Base-by-base conservation (phyloP, 2,113 vertebrate genomes). In the Sinocyclocheilus rhinocerous region DNA sequence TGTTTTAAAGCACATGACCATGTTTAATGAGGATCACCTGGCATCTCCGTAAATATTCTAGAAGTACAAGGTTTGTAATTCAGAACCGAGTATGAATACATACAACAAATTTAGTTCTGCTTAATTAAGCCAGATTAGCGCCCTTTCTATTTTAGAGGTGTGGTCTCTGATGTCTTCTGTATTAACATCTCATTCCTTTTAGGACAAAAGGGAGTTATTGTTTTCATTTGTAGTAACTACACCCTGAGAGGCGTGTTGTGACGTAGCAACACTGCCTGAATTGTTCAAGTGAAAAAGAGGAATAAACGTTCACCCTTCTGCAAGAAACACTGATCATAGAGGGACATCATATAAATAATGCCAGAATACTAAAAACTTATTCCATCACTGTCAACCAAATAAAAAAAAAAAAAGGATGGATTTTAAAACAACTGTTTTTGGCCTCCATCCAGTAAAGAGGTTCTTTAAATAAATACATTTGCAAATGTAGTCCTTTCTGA, bases 211-310 rank as follows among this genome's bases (percentile, higher is more conserved):
- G 4, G 13, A 80, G 20, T 63, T 65, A 2, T 42, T 39, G 39
- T 81, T 81, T 45, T 48, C 15, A 26, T 26, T 69, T 82, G 16
- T 52, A 82, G 45, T 52, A 82, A 52, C 45, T 69, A 52, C 45
- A 82, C 80, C 80, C 80, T 82, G 80, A 82, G 80, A 70, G 63
- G 80, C 45, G 26, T 70, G 80, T 82, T 82, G 63, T 82, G 63
- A 69, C 3, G 4, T 20, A 33, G 63, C 16, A 82, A 69, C 80
- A 82, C 42, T 82, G 24, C 45, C 63, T 82, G 45, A 82, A 69
- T 52, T 33, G 45, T 82, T 82, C 24, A 82, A 82, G 63, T 82
- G 42, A 22, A 82, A 50, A 4, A 11, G 42, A 82, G 63, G 24
- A 69, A 82, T 65, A 20, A 48, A 81, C 10, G 7, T 50, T 36